Conservation (phyloP, 37 sponge, comb jelly and placozoan genomes). For the Agelas oroides region DNA sequence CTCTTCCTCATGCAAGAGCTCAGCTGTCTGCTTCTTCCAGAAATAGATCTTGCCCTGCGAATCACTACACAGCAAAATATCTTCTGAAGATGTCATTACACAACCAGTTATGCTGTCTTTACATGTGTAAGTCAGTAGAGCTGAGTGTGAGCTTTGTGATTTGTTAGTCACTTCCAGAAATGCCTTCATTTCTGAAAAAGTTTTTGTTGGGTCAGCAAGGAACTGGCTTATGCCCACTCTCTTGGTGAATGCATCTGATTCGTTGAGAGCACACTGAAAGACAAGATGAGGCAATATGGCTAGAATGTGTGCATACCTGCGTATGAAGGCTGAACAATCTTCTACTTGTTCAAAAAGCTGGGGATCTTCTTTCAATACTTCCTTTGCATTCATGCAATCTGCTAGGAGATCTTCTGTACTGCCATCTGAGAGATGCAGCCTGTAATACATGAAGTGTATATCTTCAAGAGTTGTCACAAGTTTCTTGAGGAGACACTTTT, state of each 20-base stretch:
- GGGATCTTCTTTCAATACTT: not conserved
- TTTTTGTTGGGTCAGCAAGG: not conserved
- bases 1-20: not conserved
- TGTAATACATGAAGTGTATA: constrained; percentile 34
- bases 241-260: not conserved
- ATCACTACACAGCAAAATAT: constrained; percentile 37
- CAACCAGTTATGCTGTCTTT: constrained; percentile 2
- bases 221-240: not conserved
- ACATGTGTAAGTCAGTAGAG: not conserved
- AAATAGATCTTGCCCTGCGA: not conserved
- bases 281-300: constrained; percentile 6
- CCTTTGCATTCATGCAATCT: constrained; percentile 1
- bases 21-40: constrained; percentile 13
- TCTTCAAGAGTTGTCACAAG: not conserved
- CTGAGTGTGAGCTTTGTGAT: not conserved
- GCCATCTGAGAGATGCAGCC: not conserved
- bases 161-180: constrained; percentile 33
- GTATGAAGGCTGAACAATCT: constrained; percentile 2
- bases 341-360: not conserved
- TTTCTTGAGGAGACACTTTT: not conserved
- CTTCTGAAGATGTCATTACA: not conserved
- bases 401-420: constrained; percentile 10
- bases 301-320: constrained; percentile 21
- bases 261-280: constrained; percentile 47
- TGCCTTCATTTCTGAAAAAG: not conserved